Conservation (phyloP, 2,888 invertebrate genomes). For the Pandemis cinnamomeana region DNA sequence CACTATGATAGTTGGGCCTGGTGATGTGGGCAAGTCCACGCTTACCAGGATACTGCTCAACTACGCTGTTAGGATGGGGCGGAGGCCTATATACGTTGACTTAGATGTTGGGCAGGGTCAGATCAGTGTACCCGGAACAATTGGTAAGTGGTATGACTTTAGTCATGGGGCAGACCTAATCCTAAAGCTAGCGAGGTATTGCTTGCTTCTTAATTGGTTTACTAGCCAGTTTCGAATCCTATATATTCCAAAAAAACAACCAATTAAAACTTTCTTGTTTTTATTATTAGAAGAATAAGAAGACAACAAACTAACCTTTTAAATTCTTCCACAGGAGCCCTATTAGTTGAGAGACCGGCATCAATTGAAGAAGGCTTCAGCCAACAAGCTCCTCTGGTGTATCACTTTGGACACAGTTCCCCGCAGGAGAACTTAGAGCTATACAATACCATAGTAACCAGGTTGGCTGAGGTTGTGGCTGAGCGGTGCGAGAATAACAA, state of each 20-base stretch:
- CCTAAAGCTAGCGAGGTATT: no score
- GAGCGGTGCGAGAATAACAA: conserved; percentile 94
- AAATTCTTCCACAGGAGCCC: conserved; percentile 84
- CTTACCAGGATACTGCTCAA: conserved; percentile 94
- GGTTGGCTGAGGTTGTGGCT: conserved; percentile 93
- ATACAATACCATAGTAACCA: conserved; percentile 92
- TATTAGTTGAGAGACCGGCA: conserved; percentile 96
- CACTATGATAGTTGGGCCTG: conserved; percentile 96
- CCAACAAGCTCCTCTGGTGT: conserved; percentile 95
- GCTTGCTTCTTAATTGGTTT: no score
- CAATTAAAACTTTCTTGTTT: no score
- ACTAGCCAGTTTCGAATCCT: no score
- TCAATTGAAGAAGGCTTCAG: conserved; percentile 98
- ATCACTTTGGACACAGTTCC: conserved; percentile 95
- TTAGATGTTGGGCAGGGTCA: conserved; percentile 98
- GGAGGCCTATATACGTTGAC: conserved; percentile 96
- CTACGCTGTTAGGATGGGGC: conserved; percentile 96
- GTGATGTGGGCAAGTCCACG: conserved; percentile 98
- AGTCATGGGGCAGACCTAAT: no score
- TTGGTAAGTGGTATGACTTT: conserved; percentile 81
- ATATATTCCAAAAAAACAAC: no score
- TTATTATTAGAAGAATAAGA: no score
- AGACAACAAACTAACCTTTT: background rate
- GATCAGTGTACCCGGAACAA: conserved; percentile 95
- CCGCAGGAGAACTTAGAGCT: conserved; percentile 91